Percentiles rank a stretch among this genome's conserved stretches.
Evolutionary conservation across 2,113 vertebrate species (phyloP).

Genomic region (Pica pica): DNA sequence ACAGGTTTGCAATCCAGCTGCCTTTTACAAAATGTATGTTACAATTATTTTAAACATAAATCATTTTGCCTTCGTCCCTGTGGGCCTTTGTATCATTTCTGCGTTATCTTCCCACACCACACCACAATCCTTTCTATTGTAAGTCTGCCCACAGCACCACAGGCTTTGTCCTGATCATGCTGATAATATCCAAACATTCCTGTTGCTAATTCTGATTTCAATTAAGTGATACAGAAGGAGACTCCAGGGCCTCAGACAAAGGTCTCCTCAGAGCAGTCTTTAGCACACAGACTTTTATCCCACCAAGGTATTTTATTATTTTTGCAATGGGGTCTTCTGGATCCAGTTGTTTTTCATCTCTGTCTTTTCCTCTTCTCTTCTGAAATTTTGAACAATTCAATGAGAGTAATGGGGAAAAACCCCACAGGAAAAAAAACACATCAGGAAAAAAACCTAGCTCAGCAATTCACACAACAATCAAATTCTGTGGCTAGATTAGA

Average conservation of each 20-base stretch:
- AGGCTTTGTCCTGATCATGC: not conserved
- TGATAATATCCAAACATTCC: not conserved
- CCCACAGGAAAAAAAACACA: too few species aligned
- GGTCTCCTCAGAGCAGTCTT: not conserved
- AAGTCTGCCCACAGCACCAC: not conserved
- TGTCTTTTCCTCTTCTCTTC: not conserved
- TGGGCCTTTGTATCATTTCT: not conserved
- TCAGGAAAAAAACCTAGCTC: not conserved
- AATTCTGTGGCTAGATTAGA: not conserved
- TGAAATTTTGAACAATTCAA: not conserved
- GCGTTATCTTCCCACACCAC: not conserved
- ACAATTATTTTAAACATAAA: not conserved
- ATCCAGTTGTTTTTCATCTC: not conserved
- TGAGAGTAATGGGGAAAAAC: not conserved
- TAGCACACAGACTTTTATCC: not conserved
- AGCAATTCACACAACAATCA: not conserved
- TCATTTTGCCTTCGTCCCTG: not conserved
- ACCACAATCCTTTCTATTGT: not conserved
- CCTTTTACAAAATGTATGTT: not conserved
- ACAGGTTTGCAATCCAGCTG: not conserved
- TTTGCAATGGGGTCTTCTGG: not conserved
- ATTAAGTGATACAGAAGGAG: slow-evolving; percentile 11
- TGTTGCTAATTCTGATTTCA: slow-evolving; percentile 14
- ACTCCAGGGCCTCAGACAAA: not conserved
- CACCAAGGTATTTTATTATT: not conserved